Percentiles rank a stretch among this genome's conserved stretches.
Conservation (phyloP, 2,797 vertebrate genomes). For the Luscinia luscinia region DNA sequence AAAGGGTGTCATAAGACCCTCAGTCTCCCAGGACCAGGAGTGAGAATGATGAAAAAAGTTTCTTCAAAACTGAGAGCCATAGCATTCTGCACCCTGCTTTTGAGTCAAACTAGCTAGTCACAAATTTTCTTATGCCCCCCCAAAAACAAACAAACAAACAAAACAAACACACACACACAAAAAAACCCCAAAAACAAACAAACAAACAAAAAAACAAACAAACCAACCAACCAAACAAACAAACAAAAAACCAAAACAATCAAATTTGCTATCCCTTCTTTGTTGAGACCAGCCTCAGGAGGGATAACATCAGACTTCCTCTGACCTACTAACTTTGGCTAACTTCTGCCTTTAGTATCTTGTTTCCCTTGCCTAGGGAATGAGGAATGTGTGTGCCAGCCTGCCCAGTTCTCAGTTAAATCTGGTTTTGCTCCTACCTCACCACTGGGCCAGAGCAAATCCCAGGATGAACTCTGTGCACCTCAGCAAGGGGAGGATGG, state of each 20-base stretch:
- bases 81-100: not conserved
- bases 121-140: not conserved
- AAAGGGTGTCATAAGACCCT: not conserved
- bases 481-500: not conserved
- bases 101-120: not conserved
- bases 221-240: no score
- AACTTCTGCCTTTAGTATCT: not conserved
- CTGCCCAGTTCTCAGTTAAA: not conserved
- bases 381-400: rapidly evolving
- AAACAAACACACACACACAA: not conserved
- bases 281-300: not conserved
- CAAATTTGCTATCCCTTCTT: not conserved
- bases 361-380: not conserved
- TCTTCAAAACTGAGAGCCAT: not conserved
- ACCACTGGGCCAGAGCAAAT: rapidly evolving
- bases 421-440: not conserved
- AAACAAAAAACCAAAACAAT: no score
- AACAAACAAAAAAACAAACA: no score
- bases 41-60: not conserved
- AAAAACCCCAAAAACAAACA: not conserved
- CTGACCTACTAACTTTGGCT: not conserved
- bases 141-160: not conserved
- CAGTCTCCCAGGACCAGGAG: not conserved
- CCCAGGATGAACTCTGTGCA: not conserved
- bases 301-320: rapidly evolving